A percentile compares a stretch with the other conserved stretches of the same genome.
phyloP scores from a whole-genome alignment of 2,888 invertebrate genomes.

The Drosophila putrida region DNA sequence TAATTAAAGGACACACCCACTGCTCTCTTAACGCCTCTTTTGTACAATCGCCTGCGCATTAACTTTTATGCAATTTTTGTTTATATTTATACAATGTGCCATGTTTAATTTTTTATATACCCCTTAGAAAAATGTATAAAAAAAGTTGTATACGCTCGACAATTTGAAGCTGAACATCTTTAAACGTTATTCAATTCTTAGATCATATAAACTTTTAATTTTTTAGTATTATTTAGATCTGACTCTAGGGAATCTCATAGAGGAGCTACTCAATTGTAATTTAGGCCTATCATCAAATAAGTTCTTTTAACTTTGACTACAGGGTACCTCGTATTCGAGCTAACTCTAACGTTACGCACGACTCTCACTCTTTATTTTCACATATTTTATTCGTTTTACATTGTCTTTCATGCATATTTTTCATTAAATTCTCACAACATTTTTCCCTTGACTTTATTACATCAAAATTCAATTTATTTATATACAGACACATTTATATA shows the following conservation, averaged over 20 bases:
- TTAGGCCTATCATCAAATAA: neutral
- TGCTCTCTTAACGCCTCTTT: neutral
- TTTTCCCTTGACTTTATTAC: constrained; percentile 52
- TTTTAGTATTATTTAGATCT: neutral
- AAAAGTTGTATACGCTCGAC: no score
- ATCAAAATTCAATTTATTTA: constrained; percentile 58
- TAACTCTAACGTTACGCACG: neutral
- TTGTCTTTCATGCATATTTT: constrained; percentile 31
- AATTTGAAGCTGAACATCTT: neutral
- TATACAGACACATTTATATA: constrained; percentile 14
- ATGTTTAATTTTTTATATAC: constrained; percentile 2
- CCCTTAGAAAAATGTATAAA: neutral
- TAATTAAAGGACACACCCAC: neutral
- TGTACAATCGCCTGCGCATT: constrained; percentile 5
- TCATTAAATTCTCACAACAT: constrained; percentile 49
- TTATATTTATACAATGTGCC: constrained; percentile 21
- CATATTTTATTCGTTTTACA: constrained; percentile 10
- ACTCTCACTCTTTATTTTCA: constrained; percentile 12
- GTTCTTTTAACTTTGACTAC: neutral
- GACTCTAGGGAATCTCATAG: neutral
- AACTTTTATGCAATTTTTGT: constrained; percentile 21
- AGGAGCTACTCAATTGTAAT: no score
- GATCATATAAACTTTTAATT: no score
- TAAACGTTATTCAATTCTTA: no score
- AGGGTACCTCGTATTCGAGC: neutral